Evolutionary conservation across 2,797 vertebrate species (phyloP), one percentile per base, ranked within the genome.

Genomic region (Urosaurus nigricauda): DNA sequence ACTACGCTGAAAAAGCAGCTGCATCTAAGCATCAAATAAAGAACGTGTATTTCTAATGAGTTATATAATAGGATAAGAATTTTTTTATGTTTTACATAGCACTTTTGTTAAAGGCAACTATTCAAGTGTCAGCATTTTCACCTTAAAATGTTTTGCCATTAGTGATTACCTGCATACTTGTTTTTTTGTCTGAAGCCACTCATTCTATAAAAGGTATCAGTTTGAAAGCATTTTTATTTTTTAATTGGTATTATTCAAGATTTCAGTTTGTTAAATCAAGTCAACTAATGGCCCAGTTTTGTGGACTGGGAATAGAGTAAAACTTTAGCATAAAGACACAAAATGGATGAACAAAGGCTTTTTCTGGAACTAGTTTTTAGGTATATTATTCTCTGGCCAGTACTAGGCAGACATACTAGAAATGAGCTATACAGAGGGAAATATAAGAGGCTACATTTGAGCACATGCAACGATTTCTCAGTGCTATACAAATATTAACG

Each of bases 151-250:
- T 47, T 37, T 40, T 73, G 53, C n/a, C 37, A 71, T 37, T 68
- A 58, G 51, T 71, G 26, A 58, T 70, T 43, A 58, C 56, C 26
- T 84, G 65, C 75, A 85, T 13, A 70, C 29, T 12, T 43, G 70
- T 78, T 9, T 84, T 26, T 35, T 19, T 83, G 60, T 19, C 79
- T 89, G 37, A 79, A 71, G 53, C 58, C 32, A n/a, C 60, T 51
- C 2, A 58, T 74, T 56, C 68, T 85, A 85, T 85, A 89, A 81
- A 85, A 89, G 78, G 29, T 63, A 51, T 56, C 68, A n/a, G 26
- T 43, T 65, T 80, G 68, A 51, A 73, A 74, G 37, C 63, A 73
- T 89, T 84, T 79, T 71, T 71, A 71, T 73, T 87, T 74, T 73
- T 85, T 74, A 74, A 40, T 37, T 68, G 58, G 58, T 60, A 60